Percentiles rank a stretch among this genome's conserved stretches.
Conservation (phyloP, 2,888 invertebrate genomes). For the Spialia ferax region DNA sequence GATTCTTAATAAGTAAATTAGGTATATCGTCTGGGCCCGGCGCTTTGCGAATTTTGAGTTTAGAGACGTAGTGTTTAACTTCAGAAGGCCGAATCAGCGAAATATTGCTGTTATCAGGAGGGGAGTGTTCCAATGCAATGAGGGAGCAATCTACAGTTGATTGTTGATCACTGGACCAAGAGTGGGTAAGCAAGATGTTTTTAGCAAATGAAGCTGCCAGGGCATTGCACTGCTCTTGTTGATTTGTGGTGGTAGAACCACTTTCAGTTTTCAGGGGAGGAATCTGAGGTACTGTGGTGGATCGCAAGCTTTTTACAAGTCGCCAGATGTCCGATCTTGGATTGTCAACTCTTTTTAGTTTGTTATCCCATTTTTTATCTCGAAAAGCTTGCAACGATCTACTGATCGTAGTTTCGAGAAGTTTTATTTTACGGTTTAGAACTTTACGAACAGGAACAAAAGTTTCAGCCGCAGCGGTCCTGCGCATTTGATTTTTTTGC, state of each 20-base stretch:
- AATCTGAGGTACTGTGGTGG: background rate
- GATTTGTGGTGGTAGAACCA: background rate
- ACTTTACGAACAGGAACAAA: background rate
- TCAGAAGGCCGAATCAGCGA: background rate
- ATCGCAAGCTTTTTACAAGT: background rate
- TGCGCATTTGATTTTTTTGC: conserved; percentile 5
- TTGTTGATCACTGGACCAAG: background rate
- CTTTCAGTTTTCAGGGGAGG: background rate
- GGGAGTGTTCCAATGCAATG: background rate
- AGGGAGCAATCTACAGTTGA: background rate
- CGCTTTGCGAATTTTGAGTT: background rate
- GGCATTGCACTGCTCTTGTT: background rate
- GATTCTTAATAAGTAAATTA: conserved; percentile 7
- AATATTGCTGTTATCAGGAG: background rate
- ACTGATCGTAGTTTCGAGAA: background rate
- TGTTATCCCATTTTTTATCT: background rate
- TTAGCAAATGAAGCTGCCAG: background rate
- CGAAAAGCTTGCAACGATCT: background rate
- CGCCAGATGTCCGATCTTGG: background rate
- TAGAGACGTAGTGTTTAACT: background rate
- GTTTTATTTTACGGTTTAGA: background rate
- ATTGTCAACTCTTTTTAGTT: background rate
- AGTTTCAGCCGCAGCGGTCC: background rate
- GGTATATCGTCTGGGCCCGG: background rate
- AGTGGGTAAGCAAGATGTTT: background rate